Evolutionary conservation across 2,113 vertebrate genomes (phyloP).

Genomic region (Diglossa brunneiventris): DNA sequence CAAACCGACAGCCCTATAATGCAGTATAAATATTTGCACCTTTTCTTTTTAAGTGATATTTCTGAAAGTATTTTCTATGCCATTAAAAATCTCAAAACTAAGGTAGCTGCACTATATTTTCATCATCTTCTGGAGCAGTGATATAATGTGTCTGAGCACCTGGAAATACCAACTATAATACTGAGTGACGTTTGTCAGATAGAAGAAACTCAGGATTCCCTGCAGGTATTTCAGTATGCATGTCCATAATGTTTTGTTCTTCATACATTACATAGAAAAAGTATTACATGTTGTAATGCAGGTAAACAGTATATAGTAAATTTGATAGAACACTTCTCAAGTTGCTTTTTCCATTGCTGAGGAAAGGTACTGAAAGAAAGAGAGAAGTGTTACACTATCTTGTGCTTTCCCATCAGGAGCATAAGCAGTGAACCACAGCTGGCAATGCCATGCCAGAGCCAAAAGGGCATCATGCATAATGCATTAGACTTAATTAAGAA

Average conservation of each 20-base stretch:
- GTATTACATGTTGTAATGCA: not conserved
- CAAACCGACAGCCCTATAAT: not conserved
- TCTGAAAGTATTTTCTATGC: not conserved
- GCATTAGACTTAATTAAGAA: constrained; percentile 14
- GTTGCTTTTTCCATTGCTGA: not conserved
- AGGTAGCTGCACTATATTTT: not conserved
- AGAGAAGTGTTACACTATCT: not conserved
- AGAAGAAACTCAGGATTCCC: not conserved
- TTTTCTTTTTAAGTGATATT: not conserved
- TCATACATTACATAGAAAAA: not conserved
- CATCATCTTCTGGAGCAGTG: not conserved
- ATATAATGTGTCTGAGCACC: not conserved
- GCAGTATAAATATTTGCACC: not conserved
- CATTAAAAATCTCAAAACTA: not conserved
- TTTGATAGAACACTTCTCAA: not conserved
- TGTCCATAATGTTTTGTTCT: not conserved
- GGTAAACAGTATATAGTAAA: not conserved
- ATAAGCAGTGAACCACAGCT: not conserved
- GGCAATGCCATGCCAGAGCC: constrained; percentile 13
- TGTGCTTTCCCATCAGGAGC: not conserved
- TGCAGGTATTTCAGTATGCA: not conserved
- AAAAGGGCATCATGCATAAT: constrained; percentile 37
- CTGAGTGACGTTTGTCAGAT: not conserved
- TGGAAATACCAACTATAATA: not conserved
- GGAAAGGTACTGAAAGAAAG: not conserved